Evolutionary conservation across 2,888 invertebrate genomes (phyloP).

Genomic region (Tolmerus cingulatus): DNA sequence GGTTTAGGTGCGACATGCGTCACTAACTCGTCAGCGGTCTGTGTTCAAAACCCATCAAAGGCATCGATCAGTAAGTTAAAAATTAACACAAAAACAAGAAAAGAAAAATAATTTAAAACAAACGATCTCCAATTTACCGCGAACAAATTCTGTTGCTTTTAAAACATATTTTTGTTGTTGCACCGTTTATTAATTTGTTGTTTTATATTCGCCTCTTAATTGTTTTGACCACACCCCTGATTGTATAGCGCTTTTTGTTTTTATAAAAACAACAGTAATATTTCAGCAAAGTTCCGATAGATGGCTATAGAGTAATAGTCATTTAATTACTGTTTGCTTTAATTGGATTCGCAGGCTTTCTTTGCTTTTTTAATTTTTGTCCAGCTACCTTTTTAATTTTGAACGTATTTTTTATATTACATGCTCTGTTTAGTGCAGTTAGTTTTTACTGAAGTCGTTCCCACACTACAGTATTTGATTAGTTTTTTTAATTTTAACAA

Average conservation of each 20-base stretch:
- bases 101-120: background rate
- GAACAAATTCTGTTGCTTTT: background rate
- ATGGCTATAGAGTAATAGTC: no score
- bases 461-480: background rate
- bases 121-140: background rate
- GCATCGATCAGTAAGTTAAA: slow-evolving; percentile 73
- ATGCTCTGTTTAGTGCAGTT: no score
- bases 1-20: slow-evolving; percentile 75
- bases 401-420: no score
- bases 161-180: background rate
- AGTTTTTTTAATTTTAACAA: no score
- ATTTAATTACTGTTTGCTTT: background rate
- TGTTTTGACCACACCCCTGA: background rate
- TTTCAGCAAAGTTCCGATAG: background rate
- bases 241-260: background rate
- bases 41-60: slow-evolving; percentile 73
- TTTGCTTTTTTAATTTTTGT: background rate
- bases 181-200: background rate
- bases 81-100: no score
- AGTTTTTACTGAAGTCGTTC: no score
- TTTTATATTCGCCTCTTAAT: background rate
- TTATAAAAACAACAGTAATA: background rate
- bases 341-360: background rate
- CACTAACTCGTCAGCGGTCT: slow-evolving; percentile 74
- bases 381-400: no score